Percentiles rank a stretch among this genome's conserved stretches.
These are phyloP conservation scores for Clamator glandarius DNA, from an alignment of 2,797 vertebrate species.

Conservation along the genomic window DNA sequence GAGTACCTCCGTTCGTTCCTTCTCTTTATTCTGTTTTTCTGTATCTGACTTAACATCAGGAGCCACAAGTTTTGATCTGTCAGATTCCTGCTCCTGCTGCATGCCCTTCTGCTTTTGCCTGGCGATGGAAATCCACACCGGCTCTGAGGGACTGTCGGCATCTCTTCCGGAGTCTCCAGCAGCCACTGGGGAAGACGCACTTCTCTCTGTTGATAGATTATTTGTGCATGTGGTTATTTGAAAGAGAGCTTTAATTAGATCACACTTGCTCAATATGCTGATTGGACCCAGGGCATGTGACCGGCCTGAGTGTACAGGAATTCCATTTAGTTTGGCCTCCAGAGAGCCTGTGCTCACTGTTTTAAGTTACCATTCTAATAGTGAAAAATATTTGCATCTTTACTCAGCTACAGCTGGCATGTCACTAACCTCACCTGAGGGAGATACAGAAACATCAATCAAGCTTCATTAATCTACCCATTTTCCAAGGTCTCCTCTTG, in stretches of 20 bases:
- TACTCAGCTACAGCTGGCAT: background rate
- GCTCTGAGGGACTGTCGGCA: conserved; percentile 67
- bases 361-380: background rate
- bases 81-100: conserved; percentile 83
- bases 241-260: background rate
- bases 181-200: background rate
- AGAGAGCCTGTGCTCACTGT: background rate
- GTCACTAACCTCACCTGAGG: background rate
- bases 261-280: background rate
- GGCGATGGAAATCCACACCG: conserved; percentile 89
- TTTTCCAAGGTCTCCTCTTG: background rate
- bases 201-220: conserved; percentile 79
- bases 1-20: conserved; percentile 73
- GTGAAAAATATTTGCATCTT: background rate
- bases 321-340: background rate
- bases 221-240: conserved; percentile 38
- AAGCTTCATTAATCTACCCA: background rate
- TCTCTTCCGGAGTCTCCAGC: conserved; percentile 35
- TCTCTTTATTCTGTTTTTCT: conserved; percentile 65
- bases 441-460: background rate
- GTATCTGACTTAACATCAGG: conserved; percentile 49
- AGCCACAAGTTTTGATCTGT: conserved; percentile 74
- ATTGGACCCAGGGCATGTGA: background rate
- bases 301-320: background rate
- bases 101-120: conserved; percentile 86